These are phyloP conservation scores for Trichoplax adhaerens DNA, from an alignment of 37 sponge, comb jelly and placozoan species.

Conservation along the genomic window DNA sequence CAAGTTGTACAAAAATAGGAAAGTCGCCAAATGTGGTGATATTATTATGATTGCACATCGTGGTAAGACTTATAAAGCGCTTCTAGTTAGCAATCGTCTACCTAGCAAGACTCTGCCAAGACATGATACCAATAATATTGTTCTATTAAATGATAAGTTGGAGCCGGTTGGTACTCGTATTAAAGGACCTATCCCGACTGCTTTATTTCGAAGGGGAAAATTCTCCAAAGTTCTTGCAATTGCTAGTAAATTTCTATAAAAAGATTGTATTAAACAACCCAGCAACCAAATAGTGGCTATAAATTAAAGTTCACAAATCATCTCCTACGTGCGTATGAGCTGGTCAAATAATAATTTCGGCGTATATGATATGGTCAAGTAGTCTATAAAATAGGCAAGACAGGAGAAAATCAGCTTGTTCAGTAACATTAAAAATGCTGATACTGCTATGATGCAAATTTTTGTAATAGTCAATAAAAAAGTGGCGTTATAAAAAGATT, in stretches of 20 bases:
- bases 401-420: too few relatives aligned
- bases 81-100: constrained; percentile 26
- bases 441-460: too few relatives aligned
- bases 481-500: too few relatives aligned
- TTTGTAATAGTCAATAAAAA: too few relatives aligned
- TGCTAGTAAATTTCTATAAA: constrained; percentile 34
- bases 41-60: constrained; percentile 38
- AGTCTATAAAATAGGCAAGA: too few relatives aligned
- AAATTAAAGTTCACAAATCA: too few relatives aligned
- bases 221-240: constrained; percentile 42
- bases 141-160: constrained; percentile 38
- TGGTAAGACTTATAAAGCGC: constrained; percentile 50
- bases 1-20: constrained; percentile 32
- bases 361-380: too few relatives aligned
- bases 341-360: too few relatives aligned
- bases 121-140: constrained; percentile 33
- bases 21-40: constrained; percentile 44
- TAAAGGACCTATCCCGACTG: constrained; percentile 36
- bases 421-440: too few relatives aligned
- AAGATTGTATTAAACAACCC: too few relatives aligned
- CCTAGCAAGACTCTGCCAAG: constrained; percentile 33
- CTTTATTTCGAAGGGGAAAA: constrained; percentile 18
- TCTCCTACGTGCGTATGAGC: too few relatives aligned
- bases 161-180: constrained; percentile 63
- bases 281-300: too few relatives aligned